Evolutionary conservation across 2,797 vertebrate species (phyloP), one percentile per base, ranked within the genome.

Genomic region (Arrhamphus sclerolepis): DNA sequence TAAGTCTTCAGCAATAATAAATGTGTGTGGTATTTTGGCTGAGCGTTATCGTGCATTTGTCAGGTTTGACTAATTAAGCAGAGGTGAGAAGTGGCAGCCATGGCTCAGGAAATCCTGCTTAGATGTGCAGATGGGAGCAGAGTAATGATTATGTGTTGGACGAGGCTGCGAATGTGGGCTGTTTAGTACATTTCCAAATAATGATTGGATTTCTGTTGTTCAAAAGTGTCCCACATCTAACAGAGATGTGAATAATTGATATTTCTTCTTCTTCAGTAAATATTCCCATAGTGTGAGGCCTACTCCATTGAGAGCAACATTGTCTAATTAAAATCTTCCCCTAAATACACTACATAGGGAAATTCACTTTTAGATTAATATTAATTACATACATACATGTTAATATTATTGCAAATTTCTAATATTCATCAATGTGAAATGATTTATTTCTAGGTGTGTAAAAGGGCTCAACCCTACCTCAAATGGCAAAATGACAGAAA

Each of bases 51-150:
- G 6, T 34, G 31, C 58, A 60, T 52, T 66, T 65, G 56, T 75
- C 69, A 76, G 50, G 56, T 59, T 80, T 65, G 52, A 61, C 64
- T 78, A 74, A 78, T 70, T 65, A 62, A 65, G 52, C 59, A 62
- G n/a, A 72, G 57, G 61, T 81, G 62, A 80, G 51, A 2, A 28
- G 61, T 46, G 62, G 56, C 47, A 70, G 68, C 53, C 59, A 40
- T 56, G 19, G 21, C 49, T 75, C 59, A 69, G 51, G 63, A 74
- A 73, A 66, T 70, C 57, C 59, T 75, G 48, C 39, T 64, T 34
- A 54, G 64, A 67, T 6, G 13, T 46, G 57, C 46, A 59, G 51
- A 71, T 29, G 29, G 56, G 17, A 40, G 40, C 44, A 8, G 57
- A 46, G 60, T 55, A 46, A 24, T 56, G 59, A 82, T 70, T n/a